These are phyloP conservation scores for Adelges cooleyi DNA, from an alignment of 1,140 invertebrate species.

Conservation along the genomic window DNA sequence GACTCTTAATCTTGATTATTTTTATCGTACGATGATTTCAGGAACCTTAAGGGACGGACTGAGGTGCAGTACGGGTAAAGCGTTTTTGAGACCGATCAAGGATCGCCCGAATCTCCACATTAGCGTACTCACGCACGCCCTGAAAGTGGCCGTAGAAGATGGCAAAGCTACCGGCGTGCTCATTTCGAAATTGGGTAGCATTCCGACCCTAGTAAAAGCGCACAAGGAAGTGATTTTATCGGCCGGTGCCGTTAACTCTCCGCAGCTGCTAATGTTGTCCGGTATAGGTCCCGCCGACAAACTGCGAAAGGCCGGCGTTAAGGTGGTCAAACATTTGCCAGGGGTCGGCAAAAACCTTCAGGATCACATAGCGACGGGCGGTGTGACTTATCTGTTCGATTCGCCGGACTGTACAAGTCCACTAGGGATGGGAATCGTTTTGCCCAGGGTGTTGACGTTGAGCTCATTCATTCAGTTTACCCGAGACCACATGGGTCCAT, in stretches of 20 bases:
- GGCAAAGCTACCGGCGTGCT: conserved; percentile 49
- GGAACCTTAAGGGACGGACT: conserved; percentile 67
- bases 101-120: conserved; percentile 61
- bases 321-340: conserved; percentile 45
- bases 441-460: conserved; percentile 45
- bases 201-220: conserved; percentile 35
- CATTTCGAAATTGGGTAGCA: conserved; percentile 43
- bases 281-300: conserved; percentile 57
- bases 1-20: too few species aligned
- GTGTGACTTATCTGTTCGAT: conserved; percentile 46
- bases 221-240: conserved; percentile 58
- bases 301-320: conserved; percentile 44
- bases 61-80: conserved; percentile 47
- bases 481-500: conserved; percentile 43
- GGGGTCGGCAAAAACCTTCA: conserved; percentile 72
- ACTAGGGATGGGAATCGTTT: conserved; percentile 45
- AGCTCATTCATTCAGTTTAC: conserved; percentile 46
- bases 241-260: conserved; percentile 57
- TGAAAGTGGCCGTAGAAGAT: conserved; percentile 43
- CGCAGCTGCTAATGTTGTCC: conserved; percentile 68
- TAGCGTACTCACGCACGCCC: conserved; percentile 43
- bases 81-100: conserved; percentile 64
- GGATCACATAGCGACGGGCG: conserved; percentile 58
- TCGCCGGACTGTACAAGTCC: conserved; percentile 40
- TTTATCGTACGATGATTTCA: too few species aligned